Conservation (phyloP, 2,797 vertebrate species). For the Chiroxiphia lanceolata region DNA sequence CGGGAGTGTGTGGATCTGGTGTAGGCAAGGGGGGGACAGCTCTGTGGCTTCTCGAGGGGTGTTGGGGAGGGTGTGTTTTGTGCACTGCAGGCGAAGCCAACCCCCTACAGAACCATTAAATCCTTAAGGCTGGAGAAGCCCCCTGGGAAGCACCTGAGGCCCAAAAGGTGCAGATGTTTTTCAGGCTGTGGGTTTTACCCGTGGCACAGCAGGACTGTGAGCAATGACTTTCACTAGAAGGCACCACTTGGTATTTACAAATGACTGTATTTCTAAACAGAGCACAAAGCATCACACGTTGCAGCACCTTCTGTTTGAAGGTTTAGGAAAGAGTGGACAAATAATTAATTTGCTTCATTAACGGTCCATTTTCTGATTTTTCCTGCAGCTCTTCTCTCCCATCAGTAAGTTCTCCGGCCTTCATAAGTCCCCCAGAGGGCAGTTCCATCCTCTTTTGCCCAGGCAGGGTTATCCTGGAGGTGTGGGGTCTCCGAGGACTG, state of each 20-base stretch:
- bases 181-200: not conserved
- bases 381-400: not conserved
- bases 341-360: not conserved
- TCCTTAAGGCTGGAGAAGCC: accelerated
- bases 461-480: slow-evolving; percentile 74
- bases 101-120: accelerated
- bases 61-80: accelerated
- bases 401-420: slow-evolving; percentile 84
- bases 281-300: not conserved
- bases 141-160: not conserved
- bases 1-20: not conserved
- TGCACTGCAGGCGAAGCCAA: not conserved
- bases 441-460: slow-evolving; percentile 86
- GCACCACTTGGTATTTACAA: not conserved
- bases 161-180: not conserved
- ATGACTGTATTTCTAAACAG: not conserved
- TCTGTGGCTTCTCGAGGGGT: not conserved
- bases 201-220: not conserved
- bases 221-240: not conserved
- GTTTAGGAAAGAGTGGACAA: not conserved
- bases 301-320: not conserved
- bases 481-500: slow-evolving; percentile 69
- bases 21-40: not conserved
- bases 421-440: slow-evolving; percentile 86
- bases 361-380: not conserved